Evolutionary conservation across 2,888 invertebrate species (phyloP).

Genomic region (Spodoptera exigua): DNA sequence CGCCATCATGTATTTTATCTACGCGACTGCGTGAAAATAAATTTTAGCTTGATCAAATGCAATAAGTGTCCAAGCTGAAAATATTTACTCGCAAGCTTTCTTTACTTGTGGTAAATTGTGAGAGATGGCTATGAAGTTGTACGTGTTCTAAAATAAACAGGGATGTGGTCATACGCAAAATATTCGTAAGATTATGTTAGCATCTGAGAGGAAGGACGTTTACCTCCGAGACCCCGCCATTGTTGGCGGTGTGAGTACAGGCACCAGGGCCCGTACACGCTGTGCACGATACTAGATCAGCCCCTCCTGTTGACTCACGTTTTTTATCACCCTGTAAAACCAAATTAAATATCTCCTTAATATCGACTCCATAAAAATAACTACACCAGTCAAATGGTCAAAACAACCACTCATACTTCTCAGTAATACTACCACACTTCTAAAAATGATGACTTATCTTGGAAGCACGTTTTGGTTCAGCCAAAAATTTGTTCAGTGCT

Average conservation of each 20-base stretch:
- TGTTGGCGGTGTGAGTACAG: slow-evolving; percentile 96
- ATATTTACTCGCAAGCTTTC: slow-evolving; percentile 37
- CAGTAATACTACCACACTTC: too few species aligned
- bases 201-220: slow-evolving; percentile 53
- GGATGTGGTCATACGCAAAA: slow-evolving; percentile 49
- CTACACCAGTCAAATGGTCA: slow-evolving; percentile 10
- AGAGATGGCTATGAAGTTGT: slow-evolving; percentile 30
- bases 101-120: slow-evolving; percentile 8
- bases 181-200: slow-evolving; percentile 55
- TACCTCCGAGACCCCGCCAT: slow-evolving; percentile 96
- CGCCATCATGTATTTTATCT: slow-evolving; percentile 26
- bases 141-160: slow-evolving; percentile 36
- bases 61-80: slow-evolving; percentile 29
- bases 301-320: slow-evolving; percentile 93
- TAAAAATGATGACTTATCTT: too few species aligned
- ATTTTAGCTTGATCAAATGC: slow-evolving; percentile 30
- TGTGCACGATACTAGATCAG: slow-evolving; percentile 95
- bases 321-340: slow-evolving; percentile 94
- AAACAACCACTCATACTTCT: too few species aligned
- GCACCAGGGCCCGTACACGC: slow-evolving; percentile 93
- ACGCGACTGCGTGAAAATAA: slow-evolving; percentile 33
- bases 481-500: too few species aligned
- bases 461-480: too few species aligned
- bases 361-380: slow-evolving; percentile 30
- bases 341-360: slow-evolving; percentile 16